A percentile compares a stretch with the other conserved stretches of the same genome.
Conservation (phyloP, 1,140 invertebrate genomes). For the Stenopsyche tienmushanensis region DNA sequence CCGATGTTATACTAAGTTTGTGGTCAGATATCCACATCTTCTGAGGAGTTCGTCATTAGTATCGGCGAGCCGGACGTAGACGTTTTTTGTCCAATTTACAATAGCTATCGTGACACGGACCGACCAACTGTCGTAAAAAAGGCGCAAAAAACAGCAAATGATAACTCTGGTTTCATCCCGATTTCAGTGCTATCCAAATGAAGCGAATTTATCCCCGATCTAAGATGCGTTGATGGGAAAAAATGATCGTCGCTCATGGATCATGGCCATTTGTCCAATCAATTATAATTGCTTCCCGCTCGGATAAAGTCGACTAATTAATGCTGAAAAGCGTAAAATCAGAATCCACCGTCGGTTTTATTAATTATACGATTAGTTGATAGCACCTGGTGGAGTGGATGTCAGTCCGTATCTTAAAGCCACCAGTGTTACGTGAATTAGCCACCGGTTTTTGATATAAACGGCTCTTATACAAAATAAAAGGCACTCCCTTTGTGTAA, state of each 20-base stretch:
- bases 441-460: conserved; percentile 27
- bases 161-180: conserved; percentile 8
- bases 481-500: conserved; percentile 9
- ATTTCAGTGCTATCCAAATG: neutral
- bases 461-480: conserved; percentile 10
- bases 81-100: conserved; percentile 15
- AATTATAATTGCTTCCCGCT: no score
- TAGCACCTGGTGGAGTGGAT: neutral
- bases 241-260: no score
- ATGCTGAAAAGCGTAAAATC: no score
- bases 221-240: no score
- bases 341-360: no score
- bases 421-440: conserved; percentile 31
- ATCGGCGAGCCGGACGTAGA: conserved; percentile 13
- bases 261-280: no score
- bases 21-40: no score
- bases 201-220: no score
- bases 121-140: conserved; percentile 22
- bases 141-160: conserved; percentile 4
- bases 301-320: no score
- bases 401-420: conserved; percentile 2
- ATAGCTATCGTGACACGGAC: conserved; percentile 20
- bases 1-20: no score
- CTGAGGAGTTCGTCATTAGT: conserved; percentile 19
- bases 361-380: no score